Base-by-base conservation (phyloP, 2,113 vertebrate species). In the Cinclus mexicanus region DNA sequence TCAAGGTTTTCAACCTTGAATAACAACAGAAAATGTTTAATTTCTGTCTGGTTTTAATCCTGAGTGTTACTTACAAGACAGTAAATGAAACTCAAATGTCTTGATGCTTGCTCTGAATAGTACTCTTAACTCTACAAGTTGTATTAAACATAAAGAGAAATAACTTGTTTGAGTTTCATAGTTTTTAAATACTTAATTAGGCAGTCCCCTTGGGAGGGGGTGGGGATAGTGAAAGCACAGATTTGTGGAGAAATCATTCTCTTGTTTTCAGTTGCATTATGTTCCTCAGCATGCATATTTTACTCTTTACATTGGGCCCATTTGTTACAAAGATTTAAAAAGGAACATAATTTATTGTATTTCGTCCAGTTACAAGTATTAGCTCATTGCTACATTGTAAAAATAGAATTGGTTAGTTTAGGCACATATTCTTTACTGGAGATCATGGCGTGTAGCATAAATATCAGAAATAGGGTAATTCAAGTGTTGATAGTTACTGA, bases 151-250 rank as follows among this genome's bases (percentile, higher is more conserved):
- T 33, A 14, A 46, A 47, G 42, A 71, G 46, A 67, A 41, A 39
- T 1, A n/a, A 35, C 9, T 42, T 68, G 23, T 60, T 92, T 61
- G 31, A 77, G 19, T 89, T 93, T 65, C 33, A 25, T 72, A 1
- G 6, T 79, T 89, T 89, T 87, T 13, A 29, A 68, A 26, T 77
- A 25, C 3, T 33, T 19, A 49, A 13, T 74, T 41, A 57, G 6
- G 20, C 33, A n/a, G 15, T 72, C 14, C 2, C 0, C 9, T 42
- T 8, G 9, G 16, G 10, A 5, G 3, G 2, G 33, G 12, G 12
- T 39, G 31, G 4, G n/a, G 6, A 1, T 1, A 4, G 23, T 35
- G 15, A 25, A 56, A 28, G 22, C 53, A 44, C 21, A 49, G 7
- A n/a, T 67, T 44, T 64, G 3, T 87, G 63, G 37, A 83, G 39